These are phyloP conservation scores for Petrolisthes manimaculis DNA, from an alignment of 2,888 invertebrate species.

Conservation along the genomic window DNA sequence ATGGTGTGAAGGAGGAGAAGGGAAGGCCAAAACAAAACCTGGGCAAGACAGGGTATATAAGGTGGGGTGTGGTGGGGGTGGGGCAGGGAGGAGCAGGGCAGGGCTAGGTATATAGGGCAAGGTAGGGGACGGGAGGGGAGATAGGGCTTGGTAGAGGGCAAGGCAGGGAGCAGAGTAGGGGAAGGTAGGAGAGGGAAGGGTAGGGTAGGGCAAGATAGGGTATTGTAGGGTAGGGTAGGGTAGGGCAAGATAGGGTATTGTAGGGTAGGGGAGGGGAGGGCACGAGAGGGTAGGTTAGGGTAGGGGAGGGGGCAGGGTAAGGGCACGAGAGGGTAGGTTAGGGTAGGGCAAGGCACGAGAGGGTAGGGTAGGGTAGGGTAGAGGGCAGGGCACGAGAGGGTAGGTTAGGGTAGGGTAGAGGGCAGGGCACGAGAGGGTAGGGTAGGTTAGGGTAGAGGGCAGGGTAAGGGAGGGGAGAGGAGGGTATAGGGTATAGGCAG, in stretches of 20 bases:
- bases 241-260: too few species aligned
- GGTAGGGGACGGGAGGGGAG: neutral
- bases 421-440: neutral
- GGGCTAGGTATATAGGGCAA: too few species aligned
- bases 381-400: constrained; percentile 3
- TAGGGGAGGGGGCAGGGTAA: neutral
- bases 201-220: too few species aligned
- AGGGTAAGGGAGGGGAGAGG: neutral
- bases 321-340: neutral
- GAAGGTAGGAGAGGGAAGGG: neutral
- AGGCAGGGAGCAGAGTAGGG: neutral
- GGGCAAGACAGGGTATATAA: neutral
- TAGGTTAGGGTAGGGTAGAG: neutral
- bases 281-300: neutral
- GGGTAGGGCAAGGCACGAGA: neutral
- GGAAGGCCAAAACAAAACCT: too few species aligned
- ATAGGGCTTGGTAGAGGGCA: neutral
- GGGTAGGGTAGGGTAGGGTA: too few species aligned
- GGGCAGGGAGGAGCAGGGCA: neutral
- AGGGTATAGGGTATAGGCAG: too few species aligned
- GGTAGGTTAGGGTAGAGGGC: neutral
- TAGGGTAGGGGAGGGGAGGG: too few species aligned
- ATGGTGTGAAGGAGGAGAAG: too few species aligned
- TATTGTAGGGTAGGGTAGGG: too few species aligned
- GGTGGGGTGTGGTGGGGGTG: neutral